phyloP scores from a whole-genome alignment of 2,888 invertebrate genomes.

The Phasia obesa region DNA sequence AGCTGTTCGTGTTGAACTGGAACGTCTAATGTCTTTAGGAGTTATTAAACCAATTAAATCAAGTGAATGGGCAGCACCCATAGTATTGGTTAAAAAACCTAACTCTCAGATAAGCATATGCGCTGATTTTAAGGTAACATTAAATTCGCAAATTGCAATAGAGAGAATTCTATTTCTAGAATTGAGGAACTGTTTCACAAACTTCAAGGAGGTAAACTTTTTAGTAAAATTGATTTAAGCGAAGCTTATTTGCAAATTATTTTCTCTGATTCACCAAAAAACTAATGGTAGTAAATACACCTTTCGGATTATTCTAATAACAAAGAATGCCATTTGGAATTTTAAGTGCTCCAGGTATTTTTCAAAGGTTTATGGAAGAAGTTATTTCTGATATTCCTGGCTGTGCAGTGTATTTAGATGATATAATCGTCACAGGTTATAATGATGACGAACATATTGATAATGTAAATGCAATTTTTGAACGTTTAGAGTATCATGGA shows the following conservation, averaged over 20 bases:
- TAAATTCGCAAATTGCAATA: conserved; percentile 56
- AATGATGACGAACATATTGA: background rate
- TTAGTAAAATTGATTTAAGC: conserved; percentile 65
- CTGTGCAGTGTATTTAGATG: background rate
- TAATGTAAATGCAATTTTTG: too few species aligned
- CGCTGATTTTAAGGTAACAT: conserved; percentile 14
- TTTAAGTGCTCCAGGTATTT: background rate
- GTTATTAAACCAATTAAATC: too few species aligned
- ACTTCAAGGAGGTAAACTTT: conserved; percentile 63
- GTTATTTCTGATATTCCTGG: background rate
- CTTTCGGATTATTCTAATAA: conserved; percentile 19
- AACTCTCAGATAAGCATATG: conserved; percentile 13
- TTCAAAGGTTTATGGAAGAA: background rate
- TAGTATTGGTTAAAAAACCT: conserved; percentile 24
- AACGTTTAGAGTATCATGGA: too few species aligned
- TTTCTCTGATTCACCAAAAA: conserved; percentile 56
- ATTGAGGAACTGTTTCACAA: conserved; percentile 69
- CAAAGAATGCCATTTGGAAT: too few species aligned
- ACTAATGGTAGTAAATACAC: too few species aligned
- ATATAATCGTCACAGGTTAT: background rate
- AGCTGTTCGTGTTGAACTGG: background rate
- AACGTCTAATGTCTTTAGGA: too few species aligned
- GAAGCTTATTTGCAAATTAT: conserved; percentile 66
- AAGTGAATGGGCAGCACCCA: conserved; percentile 33
- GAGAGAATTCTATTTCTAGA: conserved; percentile 69